These are phyloP conservation scores for Enhydra lutris DNA, from an alignment of 2,113 vertebrate species.

Conservation along the genomic window DNA sequence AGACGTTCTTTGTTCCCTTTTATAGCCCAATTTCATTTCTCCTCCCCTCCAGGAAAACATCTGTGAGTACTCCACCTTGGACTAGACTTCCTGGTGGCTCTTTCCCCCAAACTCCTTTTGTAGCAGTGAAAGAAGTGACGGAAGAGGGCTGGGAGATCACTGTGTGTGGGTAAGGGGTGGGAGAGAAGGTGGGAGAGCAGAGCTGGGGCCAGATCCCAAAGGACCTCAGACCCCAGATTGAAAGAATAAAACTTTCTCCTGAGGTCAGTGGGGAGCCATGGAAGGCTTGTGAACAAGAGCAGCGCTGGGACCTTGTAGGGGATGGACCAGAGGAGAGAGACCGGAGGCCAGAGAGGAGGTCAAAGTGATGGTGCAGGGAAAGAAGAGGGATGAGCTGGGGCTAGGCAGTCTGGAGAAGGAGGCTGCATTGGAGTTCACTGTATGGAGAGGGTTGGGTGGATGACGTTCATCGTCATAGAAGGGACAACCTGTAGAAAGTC, in stretches of 20 bases:
- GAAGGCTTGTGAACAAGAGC: neutral
- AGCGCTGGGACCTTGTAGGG: neutral
- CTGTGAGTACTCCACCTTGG: no score
- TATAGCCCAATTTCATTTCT: no score
- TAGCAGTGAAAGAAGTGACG: neutral
- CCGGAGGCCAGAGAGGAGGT: no score
- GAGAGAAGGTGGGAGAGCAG: neutral
- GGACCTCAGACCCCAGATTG: no score
- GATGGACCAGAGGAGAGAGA: neutral
- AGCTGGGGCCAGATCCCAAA: neutral
- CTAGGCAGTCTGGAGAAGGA: neutral
- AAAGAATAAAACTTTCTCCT: neutral
- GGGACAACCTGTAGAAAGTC: neutral
- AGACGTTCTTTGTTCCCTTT: neutral
- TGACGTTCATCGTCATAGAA: accelerated
- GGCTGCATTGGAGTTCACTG: accelerated
- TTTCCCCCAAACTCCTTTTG: neutral
- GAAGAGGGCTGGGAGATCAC: accelerated
- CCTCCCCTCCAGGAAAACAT: neutral
- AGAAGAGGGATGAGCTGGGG: neutral
- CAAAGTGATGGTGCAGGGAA: neutral
- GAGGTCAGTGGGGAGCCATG: neutral
- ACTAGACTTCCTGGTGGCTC: neutral
- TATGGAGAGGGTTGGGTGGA: accelerated
- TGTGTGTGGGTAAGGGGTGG: no score